Evolutionary conservation across 2,797 vertebrate genomes (phyloP).

Genomic region (Malacoraja senta): DNA sequence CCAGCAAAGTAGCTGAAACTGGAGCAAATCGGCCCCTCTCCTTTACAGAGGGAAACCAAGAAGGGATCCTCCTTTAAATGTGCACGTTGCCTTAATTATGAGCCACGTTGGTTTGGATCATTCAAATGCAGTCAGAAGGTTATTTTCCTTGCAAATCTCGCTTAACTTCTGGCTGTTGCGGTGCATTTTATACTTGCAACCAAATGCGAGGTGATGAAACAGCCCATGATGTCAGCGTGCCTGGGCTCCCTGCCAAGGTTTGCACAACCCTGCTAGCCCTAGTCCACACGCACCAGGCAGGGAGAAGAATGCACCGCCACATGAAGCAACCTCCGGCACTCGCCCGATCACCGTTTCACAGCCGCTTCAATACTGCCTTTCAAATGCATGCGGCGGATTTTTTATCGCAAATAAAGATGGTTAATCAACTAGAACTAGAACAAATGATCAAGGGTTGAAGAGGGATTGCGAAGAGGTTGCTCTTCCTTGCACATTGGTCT

Average conservation of each 20-base stretch:
- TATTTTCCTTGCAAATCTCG: slow-evolving; percentile 13
- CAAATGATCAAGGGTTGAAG: too few species aligned
- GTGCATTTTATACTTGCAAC: not conserved
- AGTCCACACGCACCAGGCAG: not conserved
- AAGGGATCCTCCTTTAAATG: not conserved
- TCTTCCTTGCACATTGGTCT: too few species aligned
- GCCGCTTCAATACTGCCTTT: not conserved
- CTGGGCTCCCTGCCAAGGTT: not conserved
- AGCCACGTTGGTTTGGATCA: not conserved
- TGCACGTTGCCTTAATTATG: not conserved
- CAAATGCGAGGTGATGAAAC: not conserved
- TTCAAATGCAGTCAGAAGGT: not conserved
- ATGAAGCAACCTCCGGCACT: not conserved
- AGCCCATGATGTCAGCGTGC: not conserved
- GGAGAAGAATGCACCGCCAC: not conserved
- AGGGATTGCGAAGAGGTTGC: too few species aligned
- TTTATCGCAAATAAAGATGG: not conserved
- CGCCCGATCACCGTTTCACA: too few species aligned
- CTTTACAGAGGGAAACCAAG: not conserved
- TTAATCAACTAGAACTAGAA: not conserved
- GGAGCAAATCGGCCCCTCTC: too few species aligned
- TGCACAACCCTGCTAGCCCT: not conserved
- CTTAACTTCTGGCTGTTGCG: not conserved
- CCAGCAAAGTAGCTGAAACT: not conserved
- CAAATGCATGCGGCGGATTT: not conserved